These are phyloP conservation scores for Drosophila imparisetae DNA, from an alignment of 2,888 invertebrate genomes.

Conservation along the genomic window DNA sequence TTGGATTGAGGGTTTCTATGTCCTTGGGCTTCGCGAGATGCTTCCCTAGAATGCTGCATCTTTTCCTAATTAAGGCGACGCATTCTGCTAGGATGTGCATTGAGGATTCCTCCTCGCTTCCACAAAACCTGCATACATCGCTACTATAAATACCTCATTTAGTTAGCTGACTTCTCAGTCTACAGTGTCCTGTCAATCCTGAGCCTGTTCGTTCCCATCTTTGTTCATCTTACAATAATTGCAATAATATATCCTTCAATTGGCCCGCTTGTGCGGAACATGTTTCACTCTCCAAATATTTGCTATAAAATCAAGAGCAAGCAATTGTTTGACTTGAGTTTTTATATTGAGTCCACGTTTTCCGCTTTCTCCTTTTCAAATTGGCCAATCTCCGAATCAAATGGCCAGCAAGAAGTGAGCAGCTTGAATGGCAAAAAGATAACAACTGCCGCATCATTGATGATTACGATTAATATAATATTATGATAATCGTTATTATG, in stretches of 20 bases:
- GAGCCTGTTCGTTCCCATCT: too few relatives aligned
- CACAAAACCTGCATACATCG: too few relatives aligned
- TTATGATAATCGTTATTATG: conserved; percentile 75
- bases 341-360: conserved; percentile 16
- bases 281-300: not conserved
- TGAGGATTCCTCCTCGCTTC: too few relatives aligned
- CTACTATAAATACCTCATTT: too few relatives aligned
- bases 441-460: conserved; percentile 41
- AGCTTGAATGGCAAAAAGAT: conserved; percentile 5
- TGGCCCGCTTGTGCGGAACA: not conserved
- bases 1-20: too few relatives aligned
- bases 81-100: too few relatives aligned
- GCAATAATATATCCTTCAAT: not conserved
- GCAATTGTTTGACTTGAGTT: not conserved
- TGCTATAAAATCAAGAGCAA: not conserved
- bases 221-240: not conserved
- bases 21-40: too few relatives aligned
- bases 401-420: conserved; percentile 16
- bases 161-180: too few relatives aligned
- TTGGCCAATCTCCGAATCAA: conserved; percentile 26
- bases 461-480: conserved; percentile 64
- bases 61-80: too few relatives aligned
- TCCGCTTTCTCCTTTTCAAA: conserved; percentile 10
- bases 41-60: too few relatives aligned
- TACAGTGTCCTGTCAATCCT: too few relatives aligned